Evolutionary conservation across 1,140 invertebrate species (phyloP).

Genomic region (Cydia pomonella): DNA sequence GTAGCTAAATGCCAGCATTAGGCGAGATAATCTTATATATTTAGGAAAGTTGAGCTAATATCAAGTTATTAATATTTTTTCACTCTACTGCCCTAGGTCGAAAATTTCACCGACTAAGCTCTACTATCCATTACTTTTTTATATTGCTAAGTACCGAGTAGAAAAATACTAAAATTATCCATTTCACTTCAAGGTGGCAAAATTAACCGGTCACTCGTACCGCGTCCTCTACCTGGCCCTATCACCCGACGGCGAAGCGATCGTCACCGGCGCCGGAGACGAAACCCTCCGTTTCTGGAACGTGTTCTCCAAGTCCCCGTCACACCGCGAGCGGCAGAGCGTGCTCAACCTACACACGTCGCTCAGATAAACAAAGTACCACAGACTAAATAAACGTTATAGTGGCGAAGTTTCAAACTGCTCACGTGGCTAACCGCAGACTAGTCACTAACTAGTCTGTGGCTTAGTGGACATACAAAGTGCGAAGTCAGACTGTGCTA

Average conservation of each 20-base stretch:
- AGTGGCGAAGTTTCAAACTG: background rate
- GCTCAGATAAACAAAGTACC: constrained; percentile 79
- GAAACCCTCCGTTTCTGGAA: constrained; percentile 99
- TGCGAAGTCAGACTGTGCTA: background rate
- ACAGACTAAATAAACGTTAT: background rate
- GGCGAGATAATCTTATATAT: too few relatives aligned
- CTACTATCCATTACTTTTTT: background rate
- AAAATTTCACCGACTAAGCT: too few relatives aligned
- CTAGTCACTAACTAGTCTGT: background rate
- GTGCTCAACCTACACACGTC: constrained; percentile 98
- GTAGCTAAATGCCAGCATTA: too few relatives aligned
- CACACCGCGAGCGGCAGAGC: constrained; percentile 97
- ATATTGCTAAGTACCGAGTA: background rate
- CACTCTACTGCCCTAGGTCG: too few relatives aligned
- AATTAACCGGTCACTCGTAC: constrained; percentile 98
- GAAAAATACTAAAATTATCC: background rate
- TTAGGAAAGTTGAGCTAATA: too few relatives aligned
- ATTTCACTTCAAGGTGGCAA: constrained; percentile 89
- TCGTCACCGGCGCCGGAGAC: constrained; percentile 99
- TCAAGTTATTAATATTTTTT: too few relatives aligned
- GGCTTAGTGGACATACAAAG: too few relatives aligned
- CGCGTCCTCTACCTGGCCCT: constrained; percentile 98
- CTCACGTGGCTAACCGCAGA: background rate
- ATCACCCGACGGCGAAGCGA: constrained; percentile 99
- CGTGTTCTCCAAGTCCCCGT: constrained; percentile 98